Base-by-base conservation (phyloP, 2,888 invertebrate species). In the Artemia sinica region DNA sequence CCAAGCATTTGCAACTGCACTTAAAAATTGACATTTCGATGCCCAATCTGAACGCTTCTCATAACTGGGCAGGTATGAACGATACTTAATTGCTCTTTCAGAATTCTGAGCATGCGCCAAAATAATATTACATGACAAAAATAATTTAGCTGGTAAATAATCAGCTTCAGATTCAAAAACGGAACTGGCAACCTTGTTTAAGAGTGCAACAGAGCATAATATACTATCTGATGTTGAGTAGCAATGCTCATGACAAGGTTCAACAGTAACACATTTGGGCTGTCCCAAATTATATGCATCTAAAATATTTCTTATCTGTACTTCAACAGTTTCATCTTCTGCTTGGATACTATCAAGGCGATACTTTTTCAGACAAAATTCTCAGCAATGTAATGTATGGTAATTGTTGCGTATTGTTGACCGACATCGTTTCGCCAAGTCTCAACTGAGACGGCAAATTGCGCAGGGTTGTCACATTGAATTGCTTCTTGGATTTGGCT, bases 81-180 rank as follows among this genome's bases (percentile, higher is more conserved):
- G 63, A 58, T 58, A 58, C 28, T 58, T 58, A 58, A 58, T 58
- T 18, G 63, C 63, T n/a, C 63, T n/a, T 28, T 58, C 63, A 8
- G 63, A 58, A 58, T 58, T 58, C 63, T 58, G 63, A n/a, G 63
- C 63, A 10, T 58, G 63, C 63, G 63, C 63, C 63, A 58, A 10
- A 28, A 58, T 58, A 28, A 58, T 58, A 58, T 28, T 58, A 28
- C 63, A 58, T 28, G 63, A 58, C 28, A 58, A 28, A 28, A 58
- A 58, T n/a, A 58, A 28, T 28, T 58, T 58, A 10, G 63, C 63
- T 28, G 63, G 63, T 18, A 58, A 28, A 58, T 58, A 58, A 10
- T 58, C 63, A 58, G 63, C n/a, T n/a, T 58, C 63, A 58, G 10
- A 58, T 18, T 28, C 10, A 28, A 58, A 58, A n/a, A 58, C 63